These are phyloP conservation scores for Ameiurus melas DNA, from an alignment of 2,113 vertebrate species.

Conservation along the genomic window DNA sequence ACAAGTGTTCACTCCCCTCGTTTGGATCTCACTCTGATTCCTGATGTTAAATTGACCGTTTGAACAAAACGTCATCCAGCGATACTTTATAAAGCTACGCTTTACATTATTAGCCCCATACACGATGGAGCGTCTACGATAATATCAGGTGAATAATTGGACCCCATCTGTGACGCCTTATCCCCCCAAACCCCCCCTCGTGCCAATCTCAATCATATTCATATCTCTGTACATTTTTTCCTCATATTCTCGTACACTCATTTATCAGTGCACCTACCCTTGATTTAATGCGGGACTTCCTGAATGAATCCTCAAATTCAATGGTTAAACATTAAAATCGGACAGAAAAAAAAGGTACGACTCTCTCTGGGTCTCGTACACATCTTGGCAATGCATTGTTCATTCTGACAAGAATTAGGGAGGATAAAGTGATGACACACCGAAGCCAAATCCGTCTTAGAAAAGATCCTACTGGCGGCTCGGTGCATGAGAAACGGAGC, in stretches of 20 bases:
- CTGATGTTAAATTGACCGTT: background rate
- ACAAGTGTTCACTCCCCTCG: background rate
- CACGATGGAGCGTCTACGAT: slow-evolving; percentile 58
- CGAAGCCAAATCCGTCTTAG: slow-evolving; percentile 21
- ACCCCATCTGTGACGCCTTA: slow-evolving; percentile 63
- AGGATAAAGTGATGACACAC: slow-evolving; percentile 24
- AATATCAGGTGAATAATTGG: slow-evolving; percentile 63
- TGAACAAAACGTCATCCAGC: background rate
- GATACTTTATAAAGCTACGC: background rate
- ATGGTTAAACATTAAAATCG: background rate
- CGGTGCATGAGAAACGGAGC: slow-evolving; percentile 2
- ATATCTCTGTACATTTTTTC: background rate
- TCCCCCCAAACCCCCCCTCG: background rate
- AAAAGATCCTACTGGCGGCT: background rate
- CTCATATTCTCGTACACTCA: background rate
- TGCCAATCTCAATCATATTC: background rate
- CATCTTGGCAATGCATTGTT: slow-evolving; percentile 2
- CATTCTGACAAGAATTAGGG: background rate
- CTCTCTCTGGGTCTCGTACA: background rate
- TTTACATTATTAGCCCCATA: background rate
- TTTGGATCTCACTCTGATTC: background rate
- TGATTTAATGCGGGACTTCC: slow-evolving; percentile 23
- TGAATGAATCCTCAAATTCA: background rate
- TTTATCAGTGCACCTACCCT: background rate
- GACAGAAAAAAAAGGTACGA: background rate